Conservation (phyloP, 2,888 invertebrate genomes). For the Luperina testacea region DNA sequence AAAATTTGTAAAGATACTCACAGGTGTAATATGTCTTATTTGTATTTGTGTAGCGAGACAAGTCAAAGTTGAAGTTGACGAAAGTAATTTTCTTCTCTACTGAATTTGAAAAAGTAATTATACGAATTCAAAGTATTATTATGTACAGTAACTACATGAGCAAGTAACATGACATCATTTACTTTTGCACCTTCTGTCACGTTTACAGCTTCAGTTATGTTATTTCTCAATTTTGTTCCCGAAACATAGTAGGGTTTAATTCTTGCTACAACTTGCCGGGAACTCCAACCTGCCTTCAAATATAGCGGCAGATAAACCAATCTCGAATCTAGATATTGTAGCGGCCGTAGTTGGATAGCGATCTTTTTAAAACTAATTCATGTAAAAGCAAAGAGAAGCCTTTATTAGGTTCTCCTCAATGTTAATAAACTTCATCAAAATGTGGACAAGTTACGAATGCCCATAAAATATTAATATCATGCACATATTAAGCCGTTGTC, state of each 20-base stretch:
- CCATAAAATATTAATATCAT: conserved; percentile 40
- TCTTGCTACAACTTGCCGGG: not conserved
- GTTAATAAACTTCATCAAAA: conserved; percentile 6
- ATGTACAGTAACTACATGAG: not conserved
- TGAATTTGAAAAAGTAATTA: not conserved
- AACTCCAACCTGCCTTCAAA: not conserved
- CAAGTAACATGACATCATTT: not conserved
- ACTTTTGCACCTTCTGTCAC: not conserved
- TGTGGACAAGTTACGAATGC: conserved; percentile 13
- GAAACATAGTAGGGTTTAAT: not conserved
- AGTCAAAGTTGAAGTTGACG: not conserved
- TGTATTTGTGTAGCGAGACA: conserved; percentile 7
- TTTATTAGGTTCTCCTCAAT: not conserved
- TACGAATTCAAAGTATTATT: conserved; percentile 1
- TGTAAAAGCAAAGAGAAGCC: not conserved
- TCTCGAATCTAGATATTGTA: not conserved
- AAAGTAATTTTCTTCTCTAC: not conserved
- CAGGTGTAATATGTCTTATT: not conserved
- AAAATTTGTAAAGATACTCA: conserved; percentile 27
- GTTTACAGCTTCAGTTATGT: not conserved
- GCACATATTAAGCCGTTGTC: conserved; percentile 20
- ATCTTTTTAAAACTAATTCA: not conserved
- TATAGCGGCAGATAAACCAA: not conserved
- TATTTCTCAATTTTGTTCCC: not conserved
- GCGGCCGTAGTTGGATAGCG: not conserved